Evolutionary conservation across 23 tunicate genomes (phyloP).

Genomic region (Ciona savignyi): DNA sequence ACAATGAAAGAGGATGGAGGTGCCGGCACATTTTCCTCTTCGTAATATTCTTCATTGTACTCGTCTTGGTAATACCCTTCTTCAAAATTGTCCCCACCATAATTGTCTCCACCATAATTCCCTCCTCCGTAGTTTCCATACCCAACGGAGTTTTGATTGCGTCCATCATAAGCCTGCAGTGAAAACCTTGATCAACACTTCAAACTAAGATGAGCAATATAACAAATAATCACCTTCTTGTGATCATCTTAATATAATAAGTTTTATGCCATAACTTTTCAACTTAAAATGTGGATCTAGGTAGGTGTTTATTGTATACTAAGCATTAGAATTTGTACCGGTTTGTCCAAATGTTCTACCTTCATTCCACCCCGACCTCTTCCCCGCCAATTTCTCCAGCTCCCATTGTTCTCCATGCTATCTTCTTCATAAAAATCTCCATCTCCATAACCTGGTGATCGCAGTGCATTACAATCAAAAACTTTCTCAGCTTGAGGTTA

Average conservation of each 20-base stretch:
- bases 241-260: too few species aligned
- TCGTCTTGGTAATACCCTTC: conserved; percentile 22
- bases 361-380: conserved; percentile 32
- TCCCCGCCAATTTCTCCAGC: conserved; percentile 8
- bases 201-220: too few species aligned
- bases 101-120: neutral
- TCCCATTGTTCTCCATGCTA: conserved; percentile 25
- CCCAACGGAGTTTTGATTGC: neutral
- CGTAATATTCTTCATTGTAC: conserved; percentile 36
- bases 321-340: too few species aligned
- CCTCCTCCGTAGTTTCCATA: conserved; percentile 36
- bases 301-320: too few species aligned
- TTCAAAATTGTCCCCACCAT: conserved; percentile 17
- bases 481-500: too few species aligned
- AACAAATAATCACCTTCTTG: too few species aligned
- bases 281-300: too few species aligned
- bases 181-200: too few species aligned
- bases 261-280: too few species aligned
- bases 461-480: too few species aligned
- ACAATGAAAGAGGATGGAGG: conserved; percentile 26
- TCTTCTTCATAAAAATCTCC: conserved; percentile 27
- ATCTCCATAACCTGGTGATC: conserved; percentile 23
- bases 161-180: neutral
- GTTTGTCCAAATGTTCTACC: too few species aligned
- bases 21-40: conserved; percentile 31